These are phyloP conservation scores for Gandaritis pyraliata DNA, from an alignment of 2,888 invertebrate species.

Conservation along the genomic window DNA sequence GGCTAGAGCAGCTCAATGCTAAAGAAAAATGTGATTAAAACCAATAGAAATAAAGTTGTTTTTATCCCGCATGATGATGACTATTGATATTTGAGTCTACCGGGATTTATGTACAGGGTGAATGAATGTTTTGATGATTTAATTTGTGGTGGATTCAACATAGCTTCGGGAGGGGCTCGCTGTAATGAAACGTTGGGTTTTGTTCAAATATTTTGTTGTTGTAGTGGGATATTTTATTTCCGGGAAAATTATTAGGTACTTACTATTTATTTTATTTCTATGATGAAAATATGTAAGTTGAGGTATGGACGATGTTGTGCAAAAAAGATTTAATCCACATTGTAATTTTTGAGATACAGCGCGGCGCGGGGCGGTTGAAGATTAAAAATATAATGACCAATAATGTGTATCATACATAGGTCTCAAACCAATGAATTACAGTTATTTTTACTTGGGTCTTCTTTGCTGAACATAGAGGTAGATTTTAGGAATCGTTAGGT, in stretches of 20 bases:
- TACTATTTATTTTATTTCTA: too few relatives aligned
- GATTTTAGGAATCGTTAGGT: too few relatives aligned
- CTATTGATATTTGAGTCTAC: constrained; percentile 57
- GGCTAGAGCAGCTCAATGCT: constrained; percentile 33
- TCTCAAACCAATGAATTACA: too few relatives aligned
- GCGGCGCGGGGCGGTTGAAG: too few relatives aligned
- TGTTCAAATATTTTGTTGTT: constrained; percentile 10
- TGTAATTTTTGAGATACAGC: too few relatives aligned
- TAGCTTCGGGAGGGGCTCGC: constrained; percentile 27
- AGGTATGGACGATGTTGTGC: too few relatives aligned
- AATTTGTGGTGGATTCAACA: constrained; percentile 33
- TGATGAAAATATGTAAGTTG: too few relatives aligned
- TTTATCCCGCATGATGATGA: constrained; percentile 42
- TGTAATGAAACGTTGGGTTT: constrained; percentile 17
- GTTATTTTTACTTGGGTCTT: too few relatives aligned
- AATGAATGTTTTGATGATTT: constrained; percentile 44
- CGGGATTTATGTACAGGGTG: constrained; percentile 60
- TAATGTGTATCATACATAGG: too few relatives aligned
- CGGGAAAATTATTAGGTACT: not conserved
- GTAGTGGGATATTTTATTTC: not conserved
- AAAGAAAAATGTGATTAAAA: constrained; percentile 45
- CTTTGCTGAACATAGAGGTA: too few relatives aligned
- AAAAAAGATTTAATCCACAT: too few relatives aligned
- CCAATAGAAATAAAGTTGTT: constrained; percentile 39
- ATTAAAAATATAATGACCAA: too few relatives aligned